Base-by-base conservation (phyloP, 2,113 vertebrate genomes). In the Lathamus discolor region DNA sequence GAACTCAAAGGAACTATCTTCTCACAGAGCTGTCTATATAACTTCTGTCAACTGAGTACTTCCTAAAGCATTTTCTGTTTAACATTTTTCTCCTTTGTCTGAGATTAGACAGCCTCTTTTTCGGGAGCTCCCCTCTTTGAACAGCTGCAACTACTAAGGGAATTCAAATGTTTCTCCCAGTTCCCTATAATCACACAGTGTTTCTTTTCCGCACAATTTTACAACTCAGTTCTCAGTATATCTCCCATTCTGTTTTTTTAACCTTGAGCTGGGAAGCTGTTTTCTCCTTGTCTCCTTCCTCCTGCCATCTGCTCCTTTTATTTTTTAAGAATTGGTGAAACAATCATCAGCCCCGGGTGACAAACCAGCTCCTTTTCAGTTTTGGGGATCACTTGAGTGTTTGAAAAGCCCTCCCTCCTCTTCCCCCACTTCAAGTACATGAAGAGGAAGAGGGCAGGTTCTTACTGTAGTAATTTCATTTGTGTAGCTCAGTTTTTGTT, bases 261-360 rank as follows among this genome's bases (percentile, higher is more conserved):
- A 88, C 77, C 86, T 81, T 62, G 74, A 92, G 62, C 68, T 74
- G 28, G 73, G 77, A 86, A 91, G 48, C 81, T 95, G 76, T 93
- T 92, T 97, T 94, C 69, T 89, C 62, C 28, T 54, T 1, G 3
- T 77, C 66, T 95, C 64, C 66, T 97, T 95, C 89, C 52, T 96
- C 48, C 39, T 87, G 43, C 91, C 94, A 94, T 95, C 94, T 96
- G 91, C 55, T 95, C 22, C 73, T 86, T 93, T 84, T 75, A 84
- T 51, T 86, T 92, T 81, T 75, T 86, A 73, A 89, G 86, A 78
- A 59, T 7, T 72, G 27, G 66, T 57, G 43, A 81, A 93, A 74
- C 16, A 90, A 37, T 82, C 39, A 81, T 54, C 61, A 91, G 29
- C 66, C 69, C 33, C 24, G 23, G 43, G 77, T 82, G 81, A 94